A percentile compares a stretch with the other conserved stretches of the same genome.
phyloP scores from a whole-genome alignment of 2,797 vertebrate species.

The Dermochelys coriacea region DNA sequence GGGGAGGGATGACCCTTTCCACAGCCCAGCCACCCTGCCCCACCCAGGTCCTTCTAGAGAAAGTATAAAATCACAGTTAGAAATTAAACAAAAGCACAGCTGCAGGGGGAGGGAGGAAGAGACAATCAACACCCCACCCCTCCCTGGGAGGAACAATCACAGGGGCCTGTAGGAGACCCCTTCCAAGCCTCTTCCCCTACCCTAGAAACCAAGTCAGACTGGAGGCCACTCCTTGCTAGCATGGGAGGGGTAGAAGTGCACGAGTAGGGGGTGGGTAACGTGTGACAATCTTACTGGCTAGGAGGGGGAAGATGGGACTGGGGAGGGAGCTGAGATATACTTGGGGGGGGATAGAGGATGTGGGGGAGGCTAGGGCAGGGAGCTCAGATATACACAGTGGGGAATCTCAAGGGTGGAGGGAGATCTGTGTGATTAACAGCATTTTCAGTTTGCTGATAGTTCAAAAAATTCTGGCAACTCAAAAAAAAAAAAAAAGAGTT shows the following conservation, averaged over 20 bases:
- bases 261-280: neutral
- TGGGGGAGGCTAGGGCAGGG: neutral
- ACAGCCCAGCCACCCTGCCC: neutral
- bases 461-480: neutral
- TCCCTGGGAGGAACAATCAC: neutral
- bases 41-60: neutral
- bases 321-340: no score
- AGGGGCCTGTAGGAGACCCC: neutral
- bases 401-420: neutral
- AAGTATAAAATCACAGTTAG: conserved; percentile 42
- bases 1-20: neutral
- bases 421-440: neutral
- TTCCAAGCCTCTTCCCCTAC: neutral
- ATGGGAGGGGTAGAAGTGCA: neutral
- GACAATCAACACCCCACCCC: neutral
- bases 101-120: neutral
- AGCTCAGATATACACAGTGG: neutral
- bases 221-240: conserved; percentile 26
- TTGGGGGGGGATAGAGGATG: no score
- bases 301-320: neutral
- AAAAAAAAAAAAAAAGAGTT: neutral
- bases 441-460: neutral
- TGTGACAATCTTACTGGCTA: neutral
- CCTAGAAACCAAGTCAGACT: neutral
- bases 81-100: neutral